Conservation (phyloP, 2,797 vertebrate species). For the Morelia viridis region DNA sequence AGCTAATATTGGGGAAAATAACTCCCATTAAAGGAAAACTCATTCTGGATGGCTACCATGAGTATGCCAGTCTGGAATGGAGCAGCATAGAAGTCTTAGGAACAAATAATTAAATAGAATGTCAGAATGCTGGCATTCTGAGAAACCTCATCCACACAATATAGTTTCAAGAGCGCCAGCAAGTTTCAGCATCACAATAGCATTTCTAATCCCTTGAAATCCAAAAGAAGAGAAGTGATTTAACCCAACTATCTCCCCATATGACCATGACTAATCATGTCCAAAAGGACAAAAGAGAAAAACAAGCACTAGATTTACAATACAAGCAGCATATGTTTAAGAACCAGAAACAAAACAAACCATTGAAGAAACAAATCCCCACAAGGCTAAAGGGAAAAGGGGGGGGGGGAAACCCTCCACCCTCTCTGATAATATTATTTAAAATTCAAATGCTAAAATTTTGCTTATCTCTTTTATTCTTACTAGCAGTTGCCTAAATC, state of each 20-base stretch:
- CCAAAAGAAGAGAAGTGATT: neutral
- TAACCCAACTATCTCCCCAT: neutral
- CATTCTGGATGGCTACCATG: neutral
- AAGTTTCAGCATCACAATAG: neutral
- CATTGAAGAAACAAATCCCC: neutral
- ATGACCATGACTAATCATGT: neutral
- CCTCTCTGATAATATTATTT: neutral
- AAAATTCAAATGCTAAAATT: neutral
- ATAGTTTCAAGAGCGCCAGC: neutral
- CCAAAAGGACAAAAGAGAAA: neutral
- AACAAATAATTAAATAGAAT: neutral
- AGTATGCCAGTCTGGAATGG: neutral
- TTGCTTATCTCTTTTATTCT: neutral
- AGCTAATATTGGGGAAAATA: neutral
- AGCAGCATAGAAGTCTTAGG: neutral
- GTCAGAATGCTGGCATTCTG: neutral
- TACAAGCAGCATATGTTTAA: neutral
- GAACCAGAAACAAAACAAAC: neutral
- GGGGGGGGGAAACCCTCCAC: neutral
- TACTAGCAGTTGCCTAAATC: neutral
- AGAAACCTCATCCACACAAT: neutral
- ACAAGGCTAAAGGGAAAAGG: neutral
- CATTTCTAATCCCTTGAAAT: neutral
- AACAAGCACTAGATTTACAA: neutral
- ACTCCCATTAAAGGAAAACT: neutral